Evolutionary conservation across 2,113 vertebrate species (phyloP).

Genomic region (Heterotis niloticus): DNA sequence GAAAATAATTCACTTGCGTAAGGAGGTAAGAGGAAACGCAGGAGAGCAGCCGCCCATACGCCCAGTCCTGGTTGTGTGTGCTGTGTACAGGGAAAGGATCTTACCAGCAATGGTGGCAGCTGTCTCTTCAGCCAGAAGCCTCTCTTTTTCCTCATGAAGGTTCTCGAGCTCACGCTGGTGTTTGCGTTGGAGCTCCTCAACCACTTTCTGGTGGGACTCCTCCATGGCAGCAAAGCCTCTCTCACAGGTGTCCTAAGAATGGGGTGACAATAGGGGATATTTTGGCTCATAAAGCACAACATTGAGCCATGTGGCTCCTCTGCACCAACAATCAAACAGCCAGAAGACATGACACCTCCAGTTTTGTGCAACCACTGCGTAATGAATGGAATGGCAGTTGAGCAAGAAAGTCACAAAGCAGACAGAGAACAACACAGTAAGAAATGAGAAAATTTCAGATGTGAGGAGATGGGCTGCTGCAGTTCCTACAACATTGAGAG

Average conservation of each 20-base stretch:
- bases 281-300: background rate
- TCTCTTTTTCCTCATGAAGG: constrained; percentile 71
- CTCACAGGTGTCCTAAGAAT: constrained; percentile 68
- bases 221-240: constrained; percentile 74
- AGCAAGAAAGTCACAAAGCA: background rate
- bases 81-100: background rate
- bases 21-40: too few species aligned
- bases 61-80: too few species aligned
- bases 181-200: constrained; percentile 72
- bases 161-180: constrained; percentile 75
- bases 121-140: constrained; percentile 69
- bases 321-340: background rate
- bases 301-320: background rate
- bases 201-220: constrained; percentile 73
- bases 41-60: too few species aligned
- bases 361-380: background rate
- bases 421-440: background rate
- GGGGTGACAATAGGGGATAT: constrained; percentile 15
- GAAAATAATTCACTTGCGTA: too few species aligned
- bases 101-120: constrained; percentile 72
- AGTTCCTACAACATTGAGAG: background rate
- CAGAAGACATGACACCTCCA: background rate
- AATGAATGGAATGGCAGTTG: background rate
- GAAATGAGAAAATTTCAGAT: background rate
- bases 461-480: background rate